A percentile compares a stretch with the other conserved stretches of the same genome.
Evolutionary conservation across 2,113 vertebrate genomes (phyloP).

Genomic region (Epinephelus lanceolatus): DNA sequence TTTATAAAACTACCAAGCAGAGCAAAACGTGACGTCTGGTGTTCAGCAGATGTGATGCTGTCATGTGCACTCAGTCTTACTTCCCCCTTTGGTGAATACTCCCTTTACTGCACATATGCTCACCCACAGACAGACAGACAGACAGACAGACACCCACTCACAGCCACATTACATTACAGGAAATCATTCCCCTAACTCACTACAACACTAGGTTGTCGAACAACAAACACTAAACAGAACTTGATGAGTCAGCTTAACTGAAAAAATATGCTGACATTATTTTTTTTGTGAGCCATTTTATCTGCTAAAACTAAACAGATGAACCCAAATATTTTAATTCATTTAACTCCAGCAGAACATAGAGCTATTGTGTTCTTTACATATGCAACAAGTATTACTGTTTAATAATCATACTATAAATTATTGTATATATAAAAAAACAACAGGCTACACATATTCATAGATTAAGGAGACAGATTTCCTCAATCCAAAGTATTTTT

Average conservation of each 20-base stretch:
- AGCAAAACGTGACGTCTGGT: conserved; percentile 8
- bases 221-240: neutral
- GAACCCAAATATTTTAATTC: neutral
- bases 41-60: conserved; percentile 16
- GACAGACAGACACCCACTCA: neutral
- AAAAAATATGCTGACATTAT: neutral
- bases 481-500: neutral
- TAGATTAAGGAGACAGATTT: neutral
- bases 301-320: neutral
- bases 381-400: neutral
- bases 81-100: conserved; percentile 10
- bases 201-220: neutral
- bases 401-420: neutral
- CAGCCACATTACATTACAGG: neutral
- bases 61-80: conserved; percentile 10
- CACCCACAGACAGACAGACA: neutral
- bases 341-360: neutral
- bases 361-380: neutral
- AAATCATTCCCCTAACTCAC: neutral
- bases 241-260: neutral
- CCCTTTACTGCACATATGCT: neutral
- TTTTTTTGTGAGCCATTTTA: neutral
- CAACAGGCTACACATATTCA: neutral
- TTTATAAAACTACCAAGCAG: conserved; percentile 9
- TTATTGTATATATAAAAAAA: neutral